These are phyloP conservation scores for Gopherus flavomarginatus DNA, from an alignment of 2,113 vertebrate genomes.

Conservation along the genomic window DNA sequence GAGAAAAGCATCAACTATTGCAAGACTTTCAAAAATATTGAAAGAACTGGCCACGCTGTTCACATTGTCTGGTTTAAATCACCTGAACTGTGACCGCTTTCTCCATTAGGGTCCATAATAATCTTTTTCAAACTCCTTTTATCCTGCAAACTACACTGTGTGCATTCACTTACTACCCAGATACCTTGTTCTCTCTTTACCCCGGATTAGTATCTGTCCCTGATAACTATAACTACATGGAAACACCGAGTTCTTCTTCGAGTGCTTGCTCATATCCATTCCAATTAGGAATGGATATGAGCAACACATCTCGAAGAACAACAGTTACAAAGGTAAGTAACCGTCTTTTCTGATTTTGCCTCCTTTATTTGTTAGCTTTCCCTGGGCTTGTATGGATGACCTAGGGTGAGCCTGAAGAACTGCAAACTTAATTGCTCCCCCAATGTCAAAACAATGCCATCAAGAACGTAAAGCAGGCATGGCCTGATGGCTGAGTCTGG, in stretches of 20 bases:
- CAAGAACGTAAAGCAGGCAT: background rate
- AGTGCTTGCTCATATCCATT: too few species aligned
- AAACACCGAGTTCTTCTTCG: background rate
- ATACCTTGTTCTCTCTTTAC: background rate
- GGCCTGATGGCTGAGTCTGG: background rate
- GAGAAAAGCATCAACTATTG: background rate
- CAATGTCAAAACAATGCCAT: slow-evolving; percentile 13
- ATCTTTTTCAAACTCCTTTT: background rate
- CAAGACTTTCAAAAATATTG: background rate
- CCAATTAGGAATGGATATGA: too few species aligned
- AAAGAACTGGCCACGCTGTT: background rate
- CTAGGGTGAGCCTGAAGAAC: background rate
- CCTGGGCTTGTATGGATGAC: background rate
- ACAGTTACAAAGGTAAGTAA: too few species aligned
- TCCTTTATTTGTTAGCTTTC: slow-evolving; percentile 7
- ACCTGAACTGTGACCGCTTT: background rate
- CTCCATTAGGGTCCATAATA: background rate
- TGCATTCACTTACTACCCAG: background rate
- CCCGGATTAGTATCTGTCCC: background rate
- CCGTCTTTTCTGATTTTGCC: background rate
- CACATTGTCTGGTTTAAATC: background rate
- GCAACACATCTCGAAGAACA: too few species aligned
- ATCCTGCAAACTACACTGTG: background rate
- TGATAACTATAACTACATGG: background rate
- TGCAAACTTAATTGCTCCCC: slow-evolving; percentile 12